Percentiles rank a stretch among this genome's conserved stretches.
Conservation (phyloP, 2,888 invertebrate species). For the Cantharis rufa region DNA sequence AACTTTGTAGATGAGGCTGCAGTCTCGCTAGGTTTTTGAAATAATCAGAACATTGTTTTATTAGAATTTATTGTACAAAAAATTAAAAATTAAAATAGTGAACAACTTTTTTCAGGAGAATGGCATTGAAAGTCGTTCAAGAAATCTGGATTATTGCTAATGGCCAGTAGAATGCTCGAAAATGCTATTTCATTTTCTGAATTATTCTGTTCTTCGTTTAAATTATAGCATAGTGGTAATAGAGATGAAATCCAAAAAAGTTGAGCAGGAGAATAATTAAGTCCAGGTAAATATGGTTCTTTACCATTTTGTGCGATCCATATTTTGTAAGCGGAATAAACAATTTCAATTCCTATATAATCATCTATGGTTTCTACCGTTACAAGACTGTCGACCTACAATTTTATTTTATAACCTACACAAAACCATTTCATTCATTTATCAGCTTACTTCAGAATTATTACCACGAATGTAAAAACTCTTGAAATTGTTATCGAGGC, state of each 20-base stretch:
- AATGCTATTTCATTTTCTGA: not conserved
- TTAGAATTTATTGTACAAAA: not conserved
- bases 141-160: not conserved
- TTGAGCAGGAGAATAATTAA: slow-evolving; percentile 63
- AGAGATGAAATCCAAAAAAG: slow-evolving; percentile 15
- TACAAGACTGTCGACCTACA: not conserved
- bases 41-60: not conserved
- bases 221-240: not conserved
- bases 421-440: not conserved
- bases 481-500: not conserved
- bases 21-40: not conserved
- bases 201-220: not conserved
- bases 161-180: not conserved
- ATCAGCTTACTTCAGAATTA: not conserved
- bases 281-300: slow-evolving; percentile 58
- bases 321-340: slow-evolving; percentile 77
- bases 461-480: not conserved
- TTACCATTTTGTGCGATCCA: slow-evolving; percentile 69
- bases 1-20: not conserved
- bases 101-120: not conserved
- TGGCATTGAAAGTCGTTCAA: not conserved
- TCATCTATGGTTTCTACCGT: slow-evolving; percentile 68
- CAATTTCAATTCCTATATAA: slow-evolving; percentile 62
- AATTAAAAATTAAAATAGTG: not conserved
- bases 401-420: not conserved